Conservation (phyloP, 92 coral and sea anemone genomes). For the Ricordea florida region DNA sequence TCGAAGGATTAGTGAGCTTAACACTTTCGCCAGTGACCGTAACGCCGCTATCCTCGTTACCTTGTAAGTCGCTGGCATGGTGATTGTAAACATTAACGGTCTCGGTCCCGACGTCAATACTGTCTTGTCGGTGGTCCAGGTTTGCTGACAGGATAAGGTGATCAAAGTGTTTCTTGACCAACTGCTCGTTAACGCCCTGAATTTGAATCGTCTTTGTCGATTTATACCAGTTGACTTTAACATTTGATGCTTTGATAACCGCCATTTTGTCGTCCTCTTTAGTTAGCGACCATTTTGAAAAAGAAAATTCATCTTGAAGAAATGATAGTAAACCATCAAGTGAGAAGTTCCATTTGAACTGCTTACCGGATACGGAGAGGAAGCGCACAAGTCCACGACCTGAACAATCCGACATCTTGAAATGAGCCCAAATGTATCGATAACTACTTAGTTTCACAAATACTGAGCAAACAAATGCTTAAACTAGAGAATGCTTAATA, state of each 20-base stretch:
- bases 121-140: neutral
- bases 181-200: neutral
- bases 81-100: neutral
- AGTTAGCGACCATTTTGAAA: too few relatives aligned
- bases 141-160: neutral
- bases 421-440: too few relatives aligned
- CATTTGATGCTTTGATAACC: neutral
- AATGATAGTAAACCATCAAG: neutral
- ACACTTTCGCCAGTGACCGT: neutral
- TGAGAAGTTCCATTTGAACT: neutral
- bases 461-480: too few relatives aligned
- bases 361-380: neutral
- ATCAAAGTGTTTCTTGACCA: neutral
- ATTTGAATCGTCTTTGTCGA: neutral
- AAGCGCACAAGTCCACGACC: neutral
- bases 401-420: neutral
- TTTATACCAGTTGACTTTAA: neutral
- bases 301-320: neutral
- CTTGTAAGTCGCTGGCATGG: neutral
- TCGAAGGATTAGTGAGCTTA: neutral
- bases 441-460: too few relatives aligned
- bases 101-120: too few relatives aligned
- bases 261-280: too few relatives aligned
- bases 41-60: neutral
- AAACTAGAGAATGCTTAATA: too few relatives aligned